Percentiles rank a stretch among this genome's conserved stretches.
Evolutionary conservation across 2,888 invertebrate genomes (phyloP).

Genomic region (Celastrina argiolus): DNA sequence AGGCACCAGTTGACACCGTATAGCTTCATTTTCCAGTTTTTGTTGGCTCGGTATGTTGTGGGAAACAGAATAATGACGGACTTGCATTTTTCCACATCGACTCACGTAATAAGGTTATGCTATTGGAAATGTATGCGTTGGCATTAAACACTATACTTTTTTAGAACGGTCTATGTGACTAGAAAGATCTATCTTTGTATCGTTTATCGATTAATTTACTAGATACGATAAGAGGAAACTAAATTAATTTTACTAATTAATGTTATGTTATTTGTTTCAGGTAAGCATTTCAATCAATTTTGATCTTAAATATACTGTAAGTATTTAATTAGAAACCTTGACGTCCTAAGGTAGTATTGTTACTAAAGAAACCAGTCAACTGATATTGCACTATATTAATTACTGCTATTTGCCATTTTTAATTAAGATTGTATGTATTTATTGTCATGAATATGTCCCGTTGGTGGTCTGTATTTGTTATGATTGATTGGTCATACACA

Average conservation of each 20-base stretch:
- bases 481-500: neutral
- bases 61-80: constrained; percentile 13
- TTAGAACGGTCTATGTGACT: neutral
- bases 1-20: constrained; percentile 4
- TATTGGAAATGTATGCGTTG: constrained; percentile 13
- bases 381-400: too few species aligned
- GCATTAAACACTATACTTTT: neutral
- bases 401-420: too few species aligned
- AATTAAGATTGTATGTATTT: too few species aligned
- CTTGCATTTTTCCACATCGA: constrained; percentile 9
- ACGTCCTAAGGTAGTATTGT: too few species aligned
- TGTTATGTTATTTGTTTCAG: neutral
- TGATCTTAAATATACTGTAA: neutral
- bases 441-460: neutral
- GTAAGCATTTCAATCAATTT: neutral
- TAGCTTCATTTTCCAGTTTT: constrained; percentile 16
- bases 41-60: neutral
- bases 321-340: too few species aligned
- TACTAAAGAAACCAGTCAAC: too few species aligned
- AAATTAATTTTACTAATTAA: neutral
- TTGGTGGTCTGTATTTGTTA: neutral
- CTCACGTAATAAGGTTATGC: constrained; percentile 10
- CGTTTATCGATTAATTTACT: too few species aligned
- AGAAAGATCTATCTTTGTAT: neutral
- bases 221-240: neutral